phyloP scores from a whole-genome alignment of 2,888 invertebrate genomes.

The Blastobasis adustella region DNA sequence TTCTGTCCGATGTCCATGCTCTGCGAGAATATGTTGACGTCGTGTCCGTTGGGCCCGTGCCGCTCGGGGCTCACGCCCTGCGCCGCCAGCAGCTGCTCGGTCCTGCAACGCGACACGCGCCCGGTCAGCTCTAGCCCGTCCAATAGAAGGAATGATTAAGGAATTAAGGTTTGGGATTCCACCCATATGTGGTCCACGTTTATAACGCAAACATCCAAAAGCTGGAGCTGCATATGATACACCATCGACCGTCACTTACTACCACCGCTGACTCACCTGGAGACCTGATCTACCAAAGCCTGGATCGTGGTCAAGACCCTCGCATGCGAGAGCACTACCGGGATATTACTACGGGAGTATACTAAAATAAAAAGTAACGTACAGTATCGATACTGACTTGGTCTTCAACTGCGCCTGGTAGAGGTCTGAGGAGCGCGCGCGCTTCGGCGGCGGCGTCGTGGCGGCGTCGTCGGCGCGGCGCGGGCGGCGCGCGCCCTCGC shows the following conservation, averaged over 20 bases:
- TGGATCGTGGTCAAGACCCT: no score
- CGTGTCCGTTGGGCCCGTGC: constrained; percentile 77
- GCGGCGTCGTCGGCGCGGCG: constrained; percentile 68
- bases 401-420: constrained; percentile 77
- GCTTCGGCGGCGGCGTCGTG: constrained; percentile 78
- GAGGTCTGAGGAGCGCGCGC: constrained; percentile 81
- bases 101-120: constrained; percentile 43
- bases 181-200: no score
- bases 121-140: no score
- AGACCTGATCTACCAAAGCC: no score
- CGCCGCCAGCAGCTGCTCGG: constrained; percentile 59
- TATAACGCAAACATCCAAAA: no score
- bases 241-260: no score
- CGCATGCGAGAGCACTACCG: no score
- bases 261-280: no score
- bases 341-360: constrained; percentile 19
- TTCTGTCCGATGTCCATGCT: constrained; percentile 84
- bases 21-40: constrained; percentile 84
- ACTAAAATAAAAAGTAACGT: constrained; percentile 36
- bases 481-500: constrained; percentile 67
- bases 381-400: constrained; percentile 45
- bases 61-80: constrained; percentile 75
- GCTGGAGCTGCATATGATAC: no score
- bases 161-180: no score
- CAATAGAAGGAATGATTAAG: no score